Percentiles rank a stretch among this genome's conserved stretches.
Conservation (phyloP, 92 coral and sea anemone species). For the Porites lobata region DNA sequence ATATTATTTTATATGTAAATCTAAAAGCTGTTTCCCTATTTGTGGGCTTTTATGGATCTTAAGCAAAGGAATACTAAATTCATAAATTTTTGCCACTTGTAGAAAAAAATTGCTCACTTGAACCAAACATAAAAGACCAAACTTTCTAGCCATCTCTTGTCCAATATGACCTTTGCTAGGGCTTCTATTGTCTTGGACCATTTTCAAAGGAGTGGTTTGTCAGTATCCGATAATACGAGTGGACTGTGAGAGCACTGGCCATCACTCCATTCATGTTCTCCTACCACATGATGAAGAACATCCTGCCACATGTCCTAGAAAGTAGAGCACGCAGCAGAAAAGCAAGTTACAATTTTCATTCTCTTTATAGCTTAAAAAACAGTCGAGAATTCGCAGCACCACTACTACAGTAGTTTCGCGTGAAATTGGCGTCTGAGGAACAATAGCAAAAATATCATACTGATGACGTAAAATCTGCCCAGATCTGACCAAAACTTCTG, state of each 20-base stretch:
- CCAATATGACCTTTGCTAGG: slow-evolving; percentile 49
- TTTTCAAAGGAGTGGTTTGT: slow-evolving; percentile 45
- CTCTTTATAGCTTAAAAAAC: too few species aligned
- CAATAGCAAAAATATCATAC: too few species aligned
- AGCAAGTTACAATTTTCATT: too few species aligned
- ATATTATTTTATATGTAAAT: too few species aligned
- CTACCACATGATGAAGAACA: slow-evolving; percentile 43
- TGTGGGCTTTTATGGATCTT: neutral
- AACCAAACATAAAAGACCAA: slow-evolving; percentile 55
- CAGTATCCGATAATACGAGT: slow-evolving; percentile 36
- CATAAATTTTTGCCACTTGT: too few species aligned
- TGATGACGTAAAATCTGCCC: too few species aligned
- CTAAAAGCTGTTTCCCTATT: neutral
- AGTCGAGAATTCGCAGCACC: too few species aligned
- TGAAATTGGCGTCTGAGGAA: too few species aligned
- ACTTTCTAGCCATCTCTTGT: slow-evolving; percentile 52
- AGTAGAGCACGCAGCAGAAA: neutral
- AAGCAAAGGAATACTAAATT: neutral
- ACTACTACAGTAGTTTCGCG: too few species aligned
- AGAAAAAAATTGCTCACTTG: slow-evolving; percentile 18
- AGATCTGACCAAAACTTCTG: too few species aligned
- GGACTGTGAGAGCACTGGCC: slow-evolving; percentile 71
- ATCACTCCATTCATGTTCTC: slow-evolving; percentile 74
- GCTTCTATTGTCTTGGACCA: slow-evolving; percentile 64
- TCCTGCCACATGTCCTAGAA: slow-evolving; percentile 43